A percentile compares a stretch with the other conserved stretches of the same genome.
Evolutionary conservation across 2,113 vertebrate species (phyloP).

Genomic region (Phocoena sinus): DNA sequence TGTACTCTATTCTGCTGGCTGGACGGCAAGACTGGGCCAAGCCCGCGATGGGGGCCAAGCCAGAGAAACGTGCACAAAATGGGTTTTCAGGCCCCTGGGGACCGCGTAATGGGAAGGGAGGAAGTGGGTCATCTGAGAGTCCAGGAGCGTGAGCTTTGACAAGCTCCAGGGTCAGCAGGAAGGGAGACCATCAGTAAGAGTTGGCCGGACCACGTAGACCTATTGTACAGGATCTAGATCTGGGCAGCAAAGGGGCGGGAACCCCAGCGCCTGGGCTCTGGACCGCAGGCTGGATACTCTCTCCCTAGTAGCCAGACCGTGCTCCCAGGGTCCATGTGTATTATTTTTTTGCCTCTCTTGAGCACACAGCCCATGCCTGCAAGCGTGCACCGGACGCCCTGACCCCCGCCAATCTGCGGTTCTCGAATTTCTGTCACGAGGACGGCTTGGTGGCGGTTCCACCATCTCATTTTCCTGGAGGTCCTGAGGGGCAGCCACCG

Average conservation of each 20-base stretch:
- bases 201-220: fast-evolving
- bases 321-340: neutral
- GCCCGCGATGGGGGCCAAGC: fast-evolving
- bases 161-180: neutral
- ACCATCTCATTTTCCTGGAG: slow-evolving; percentile 35
- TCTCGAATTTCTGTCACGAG: neutral
- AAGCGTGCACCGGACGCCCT: fast-evolving
- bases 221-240: neutral
- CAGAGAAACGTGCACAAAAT: neutral
- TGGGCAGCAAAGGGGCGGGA: neutral
- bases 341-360: neutral
- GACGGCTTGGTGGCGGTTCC: slow-evolving; percentile 38
- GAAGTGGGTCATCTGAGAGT: neutral
- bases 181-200: no score
- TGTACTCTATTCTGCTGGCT: neutral
- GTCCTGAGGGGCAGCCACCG: slow-evolving; percentile 48
- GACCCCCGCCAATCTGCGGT: neutral
- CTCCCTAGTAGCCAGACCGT: fast-evolving
- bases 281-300: neutral
- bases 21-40: neutral
- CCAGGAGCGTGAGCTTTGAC: neutral
- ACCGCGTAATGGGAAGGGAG: fast-evolving
- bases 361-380: neutral
- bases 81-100: neutral
- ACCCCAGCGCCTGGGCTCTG: fast-evolving